Percentiles rank a stretch among this genome's conserved stretches.
phyloP scores from a whole-genome alignment of 92 coral and sea anemone genomes.

The Zoanthus sansibaricus region DNA sequence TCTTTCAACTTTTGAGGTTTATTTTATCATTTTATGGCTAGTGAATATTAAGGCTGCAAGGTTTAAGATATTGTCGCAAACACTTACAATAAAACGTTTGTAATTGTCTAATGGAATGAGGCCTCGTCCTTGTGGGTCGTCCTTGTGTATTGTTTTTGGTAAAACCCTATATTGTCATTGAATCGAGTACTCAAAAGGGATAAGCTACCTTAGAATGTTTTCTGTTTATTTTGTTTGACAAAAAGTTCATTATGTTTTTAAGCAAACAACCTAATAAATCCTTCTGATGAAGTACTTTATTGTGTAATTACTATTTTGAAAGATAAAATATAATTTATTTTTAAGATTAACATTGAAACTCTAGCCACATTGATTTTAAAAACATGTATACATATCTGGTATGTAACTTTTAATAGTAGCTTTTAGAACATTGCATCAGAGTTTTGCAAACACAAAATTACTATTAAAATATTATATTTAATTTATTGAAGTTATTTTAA shows the following conservation, averaged over 20 bases:
- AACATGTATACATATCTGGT: too few relatives aligned
- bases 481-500: too few relatives aligned
- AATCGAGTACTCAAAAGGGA: background rate
- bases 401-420: too few relatives aligned
- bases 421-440: too few relatives aligned
- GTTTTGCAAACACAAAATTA: too few relatives aligned
- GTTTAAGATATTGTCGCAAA: background rate
- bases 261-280: slow-evolving; percentile 8
- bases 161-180: slow-evolving; percentile 14
- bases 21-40: background rate
- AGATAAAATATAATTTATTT: background rate
- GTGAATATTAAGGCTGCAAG: background rate
- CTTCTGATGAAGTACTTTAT: background rate
- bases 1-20: background rate
- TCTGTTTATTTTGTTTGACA: background rate
- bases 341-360: background rate
- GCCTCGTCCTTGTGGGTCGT: background rate
- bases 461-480: too few relatives aligned
- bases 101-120: background rate
- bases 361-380: background rate
- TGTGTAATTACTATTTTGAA: too few relatives aligned
- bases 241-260: background rate
- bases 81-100: background rate
- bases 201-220: background rate
- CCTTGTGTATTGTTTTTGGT: background rate